Percentiles rank a stretch among this genome's conserved stretches.
Conservation (phyloP, 1,140 invertebrate genomes). For the Hermetia illucens region DNA sequence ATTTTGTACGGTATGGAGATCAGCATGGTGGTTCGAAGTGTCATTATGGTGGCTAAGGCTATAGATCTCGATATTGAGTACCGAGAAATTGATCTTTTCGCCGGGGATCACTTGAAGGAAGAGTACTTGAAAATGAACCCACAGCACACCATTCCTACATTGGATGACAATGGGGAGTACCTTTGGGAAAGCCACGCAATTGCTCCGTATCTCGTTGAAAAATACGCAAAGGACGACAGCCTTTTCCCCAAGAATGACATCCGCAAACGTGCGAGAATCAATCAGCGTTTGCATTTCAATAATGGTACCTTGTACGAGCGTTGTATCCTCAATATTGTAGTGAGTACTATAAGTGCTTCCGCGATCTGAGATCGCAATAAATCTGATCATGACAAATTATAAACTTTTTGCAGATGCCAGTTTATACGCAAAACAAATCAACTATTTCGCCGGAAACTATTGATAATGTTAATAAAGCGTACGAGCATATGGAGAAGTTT, state of each 20-base stretch:
- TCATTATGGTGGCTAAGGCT: constrained; percentile 22
- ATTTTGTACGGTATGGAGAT: constrained; percentile 22
- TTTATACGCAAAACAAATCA: neutral
- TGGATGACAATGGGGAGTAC: constrained; percentile 1
- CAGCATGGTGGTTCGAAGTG: constrained; percentile 28
- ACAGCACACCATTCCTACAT: constrained; percentile 13
- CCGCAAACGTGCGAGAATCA: constrained; percentile 30
- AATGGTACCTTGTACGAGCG: neutral
- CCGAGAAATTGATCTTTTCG: constrained; percentile 40
- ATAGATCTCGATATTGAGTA: constrained; percentile 26
- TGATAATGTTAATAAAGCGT: neutral
- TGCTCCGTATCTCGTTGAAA: constrained; percentile 8
- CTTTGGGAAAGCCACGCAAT: constrained; percentile 10
- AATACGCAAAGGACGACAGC: constrained; percentile 13
- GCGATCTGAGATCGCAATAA: no score
- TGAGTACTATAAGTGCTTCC: no score
- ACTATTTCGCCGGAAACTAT: neutral
- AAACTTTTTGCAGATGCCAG: neutral
- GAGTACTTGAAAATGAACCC: constrained; percentile 16
- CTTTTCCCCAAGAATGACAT: constrained; percentile 36
- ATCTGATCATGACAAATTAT: no score
- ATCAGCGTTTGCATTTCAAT: constrained; percentile 37
- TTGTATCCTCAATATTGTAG: no score
- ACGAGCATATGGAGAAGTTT: constrained; percentile 9
- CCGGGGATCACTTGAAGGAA: no score